Base-by-base conservation (phyloP, 1,140 invertebrate species). In the Nasonia vitripennis region DNA sequence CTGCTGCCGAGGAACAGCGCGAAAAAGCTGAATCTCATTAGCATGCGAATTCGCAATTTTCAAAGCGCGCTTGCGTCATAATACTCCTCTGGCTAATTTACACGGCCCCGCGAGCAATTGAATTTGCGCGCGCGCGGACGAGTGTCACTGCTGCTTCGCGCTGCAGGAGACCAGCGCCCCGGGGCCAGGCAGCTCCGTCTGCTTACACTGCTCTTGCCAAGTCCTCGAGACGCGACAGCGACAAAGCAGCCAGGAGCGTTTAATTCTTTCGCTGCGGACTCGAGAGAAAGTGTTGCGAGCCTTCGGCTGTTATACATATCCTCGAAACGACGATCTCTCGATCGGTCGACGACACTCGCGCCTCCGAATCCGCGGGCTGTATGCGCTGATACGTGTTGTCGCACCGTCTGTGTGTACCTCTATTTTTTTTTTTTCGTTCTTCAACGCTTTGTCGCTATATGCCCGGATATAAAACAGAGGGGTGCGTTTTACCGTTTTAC, bases 171-270 rank as follows among this genome's bases (percentile, higher is more conserved):
- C 11, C 11, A 14, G 1, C 20, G 17, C 17, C 55, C 55, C 55
- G 2, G 20, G 55, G 55, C 20, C 6, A n/a, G 55, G 41, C 41
- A 45, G 41, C 41, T 45, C 9, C 55, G 55, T n/a, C 20, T 62
- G 55, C 55, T 62, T 62, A n/a, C 55, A 62, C 55, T 62, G 55
- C 55, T 62, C 55, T 62, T 62, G 55, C 55, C 55, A 62, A 62
- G 55, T 62, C 55, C 55, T 62, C 55, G 55, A 62, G 55, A 62
- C 55, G 55, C 55, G 20, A 62, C 20, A 17, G 34, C 14, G 48
- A 51, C 14, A 62, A 62, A 62, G 55, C 55, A 62, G 55, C 55
- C 55, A 62, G 55, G 17, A 62, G 55, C 55, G 55, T 17, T 62
- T 62, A 62, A 62, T 62, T 62, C 55, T 62, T 62, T 62, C 55